phyloP scores from a whole-genome alignment of 2,888 invertebrate genomes.

The Sinentomon sp. region DNA sequence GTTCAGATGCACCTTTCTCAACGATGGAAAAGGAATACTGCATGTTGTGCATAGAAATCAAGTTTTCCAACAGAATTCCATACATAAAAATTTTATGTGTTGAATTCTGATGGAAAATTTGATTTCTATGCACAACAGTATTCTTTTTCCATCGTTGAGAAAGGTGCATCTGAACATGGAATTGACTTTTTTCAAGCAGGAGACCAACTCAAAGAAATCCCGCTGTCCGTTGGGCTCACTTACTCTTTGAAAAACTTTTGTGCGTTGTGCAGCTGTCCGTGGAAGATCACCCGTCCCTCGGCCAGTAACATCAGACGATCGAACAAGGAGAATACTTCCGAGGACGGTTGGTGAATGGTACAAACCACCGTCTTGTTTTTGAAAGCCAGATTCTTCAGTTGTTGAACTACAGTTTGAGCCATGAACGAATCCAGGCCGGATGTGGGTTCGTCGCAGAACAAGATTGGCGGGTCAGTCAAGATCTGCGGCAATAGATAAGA shows the following conservation, averaged over 20 bases:
- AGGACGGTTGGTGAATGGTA: slow-evolving; percentile 81
- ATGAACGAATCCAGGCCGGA: slow-evolving; percentile 88
- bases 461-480: slow-evolving; percentile 70
- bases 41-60: no score
- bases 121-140: no score
- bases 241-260: slow-evolving; percentile 51
- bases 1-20: no score
- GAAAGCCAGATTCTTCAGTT: slow-evolving; percentile 27
- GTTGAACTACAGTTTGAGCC: slow-evolving; percentile 50
- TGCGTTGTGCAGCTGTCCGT: slow-evolving; percentile 53
- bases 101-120: no score
- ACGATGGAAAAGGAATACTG: no score
- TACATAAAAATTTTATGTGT: no score
- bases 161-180: no score
- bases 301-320: slow-evolving; percentile 68
- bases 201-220: no score
- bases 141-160: no score
- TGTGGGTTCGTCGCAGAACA: slow-evolving; percentile 94
- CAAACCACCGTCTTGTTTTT: slow-evolving; percentile 69
- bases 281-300: slow-evolving; percentile 65
- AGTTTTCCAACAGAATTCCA: no score
- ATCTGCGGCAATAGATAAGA: no score
- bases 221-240: slow-evolving; percentile 22
- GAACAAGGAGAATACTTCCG: slow-evolving; percentile 66
- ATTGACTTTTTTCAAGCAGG: no score